These are phyloP conservation scores for Felis chaus DNA, from an alignment of 2,113 vertebrate genomes.

Conservation along the genomic window DNA sequence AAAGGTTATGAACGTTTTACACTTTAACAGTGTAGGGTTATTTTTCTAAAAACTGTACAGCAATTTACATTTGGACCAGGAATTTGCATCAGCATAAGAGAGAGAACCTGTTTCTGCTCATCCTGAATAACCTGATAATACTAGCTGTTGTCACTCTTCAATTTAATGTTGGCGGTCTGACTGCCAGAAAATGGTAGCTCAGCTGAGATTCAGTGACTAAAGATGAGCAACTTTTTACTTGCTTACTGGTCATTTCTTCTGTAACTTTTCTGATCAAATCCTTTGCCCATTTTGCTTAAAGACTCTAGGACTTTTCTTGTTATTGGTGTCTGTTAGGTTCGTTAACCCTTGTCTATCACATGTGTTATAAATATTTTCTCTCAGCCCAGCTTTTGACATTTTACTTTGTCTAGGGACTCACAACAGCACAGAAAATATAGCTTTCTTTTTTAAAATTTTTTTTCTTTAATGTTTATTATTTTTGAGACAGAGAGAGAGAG, in stretches of 20 bases:
- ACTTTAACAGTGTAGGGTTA: not conserved
- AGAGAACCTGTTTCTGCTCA: not conserved
- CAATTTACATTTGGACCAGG: not conserved
- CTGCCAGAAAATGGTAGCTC: not conserved
- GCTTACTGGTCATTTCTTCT: conserved; percentile 3
- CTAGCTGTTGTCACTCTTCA: not conserved
- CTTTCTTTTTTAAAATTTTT: not conserved
- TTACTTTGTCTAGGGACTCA: not conserved
- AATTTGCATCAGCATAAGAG: not conserved
- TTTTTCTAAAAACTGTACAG: not conserved
- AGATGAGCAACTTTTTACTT: not conserved
- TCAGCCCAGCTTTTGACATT: not conserved
- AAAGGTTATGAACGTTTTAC: conserved; percentile 20
- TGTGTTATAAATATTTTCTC: not conserved
- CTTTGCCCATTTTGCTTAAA: not conserved
- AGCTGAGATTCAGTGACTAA: not conserved
- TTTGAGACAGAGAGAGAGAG: too few relatives aligned
- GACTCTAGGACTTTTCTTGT: not conserved
- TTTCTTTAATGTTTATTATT: too few relatives aligned
- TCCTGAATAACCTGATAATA: not conserved
- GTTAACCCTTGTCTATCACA: not conserved
- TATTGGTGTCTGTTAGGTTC: not conserved
- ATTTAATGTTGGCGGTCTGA: not conserved
- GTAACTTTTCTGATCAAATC: not conserved
- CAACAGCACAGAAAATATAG: not conserved